These are phyloP conservation scores for Acrobasis consociella DNA, from an alignment of 2,888 invertebrate genomes.

Conservation along the genomic window DNA sequence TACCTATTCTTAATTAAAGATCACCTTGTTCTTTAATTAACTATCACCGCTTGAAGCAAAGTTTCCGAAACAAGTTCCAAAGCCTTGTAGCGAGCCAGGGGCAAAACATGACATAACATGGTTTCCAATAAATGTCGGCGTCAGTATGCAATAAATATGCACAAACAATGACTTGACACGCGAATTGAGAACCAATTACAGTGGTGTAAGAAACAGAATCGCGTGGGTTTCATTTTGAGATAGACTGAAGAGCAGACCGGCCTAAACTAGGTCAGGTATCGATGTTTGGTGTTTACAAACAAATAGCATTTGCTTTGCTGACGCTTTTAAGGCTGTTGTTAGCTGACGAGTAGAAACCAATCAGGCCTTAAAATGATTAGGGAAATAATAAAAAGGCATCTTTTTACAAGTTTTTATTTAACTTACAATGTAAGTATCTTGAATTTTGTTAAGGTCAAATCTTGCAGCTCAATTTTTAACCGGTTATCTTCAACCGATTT, in stretches of 20 bases:
- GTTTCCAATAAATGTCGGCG: conserved; percentile 25
- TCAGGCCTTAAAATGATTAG: not conserved
- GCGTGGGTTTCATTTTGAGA: not conserved
- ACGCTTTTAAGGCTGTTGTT: not conserved
- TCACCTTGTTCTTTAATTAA: conserved; percentile 20
- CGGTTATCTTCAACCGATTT: too few relatives aligned
- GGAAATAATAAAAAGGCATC: too few relatives aligned
- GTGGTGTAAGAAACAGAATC: not conserved
- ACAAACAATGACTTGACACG: not conserved
- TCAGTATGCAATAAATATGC: conserved; percentile 4
- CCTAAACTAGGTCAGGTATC: conserved; percentile 55
- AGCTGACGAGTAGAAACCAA: conserved; percentile 34
- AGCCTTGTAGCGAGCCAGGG: conserved; percentile 31
- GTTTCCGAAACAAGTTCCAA: conserved; percentile 31
- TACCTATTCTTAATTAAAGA: not conserved
- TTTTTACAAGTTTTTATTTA: too few relatives aligned
- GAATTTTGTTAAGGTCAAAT: too few relatives aligned
- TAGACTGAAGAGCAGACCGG: conserved; percentile 23
- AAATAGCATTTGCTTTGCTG: conserved; percentile 41
- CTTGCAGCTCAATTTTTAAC: too few relatives aligned
- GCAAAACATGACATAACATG: conserved; percentile 22
- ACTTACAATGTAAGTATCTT: too few relatives aligned
- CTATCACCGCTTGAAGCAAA: conserved; percentile 28
- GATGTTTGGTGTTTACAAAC: conserved; percentile 67
- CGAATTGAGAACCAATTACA: conserved; percentile 6